phyloP scores from a whole-genome alignment of 1,140 invertebrate genomes.

The Neelides sp. region DNA sequence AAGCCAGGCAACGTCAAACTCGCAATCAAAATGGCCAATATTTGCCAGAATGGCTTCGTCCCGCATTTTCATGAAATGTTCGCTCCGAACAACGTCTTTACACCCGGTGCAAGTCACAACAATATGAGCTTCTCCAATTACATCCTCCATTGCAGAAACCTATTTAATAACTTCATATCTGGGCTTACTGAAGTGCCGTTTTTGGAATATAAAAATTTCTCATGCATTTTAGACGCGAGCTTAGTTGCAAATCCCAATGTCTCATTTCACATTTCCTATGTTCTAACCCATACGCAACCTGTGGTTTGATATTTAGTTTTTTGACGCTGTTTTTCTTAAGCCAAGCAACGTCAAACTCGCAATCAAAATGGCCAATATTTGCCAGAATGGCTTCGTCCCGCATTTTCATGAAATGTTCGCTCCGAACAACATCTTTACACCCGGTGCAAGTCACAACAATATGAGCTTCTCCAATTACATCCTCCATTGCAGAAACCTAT shows the following conservation, averaged over 20 bases:
- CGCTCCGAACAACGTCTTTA: slow-evolving; percentile 75
- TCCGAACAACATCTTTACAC: slow-evolving; percentile 82
- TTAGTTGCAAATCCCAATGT: too few relatives aligned
- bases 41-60: slow-evolving; percentile 98
- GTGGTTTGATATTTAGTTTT: slow-evolving; percentile 90
- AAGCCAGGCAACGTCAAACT: slow-evolving; percentile 93
- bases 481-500: slow-evolving; percentile 93
- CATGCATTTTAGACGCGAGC: too few relatives aligned
- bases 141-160: slow-evolving; percentile 96
- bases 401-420: slow-evolving; percentile 81
- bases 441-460: slow-evolving; percentile 97
- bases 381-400: slow-evolving; percentile 93
- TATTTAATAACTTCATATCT: too few relatives aligned
- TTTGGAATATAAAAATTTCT: too few relatives aligned
- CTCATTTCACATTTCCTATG: too few relatives aligned
- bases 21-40: slow-evolving; percentile 97
- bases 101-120: slow-evolving; percentile 98
- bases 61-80: slow-evolving; percentile 83
- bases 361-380: slow-evolving; percentile 98
- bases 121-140: slow-evolving; percentile 76
- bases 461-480: slow-evolving; percentile 71
- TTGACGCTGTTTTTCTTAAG: slow-evolving; percentile 78
- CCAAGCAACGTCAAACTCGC: slow-evolving; percentile 94
- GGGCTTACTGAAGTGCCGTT: too few relatives aligned
- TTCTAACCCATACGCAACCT: too few relatives aligned